Base-by-base conservation (phyloP, 1,140 invertebrate species). In the Panagrolaimus sp. region DNA sequence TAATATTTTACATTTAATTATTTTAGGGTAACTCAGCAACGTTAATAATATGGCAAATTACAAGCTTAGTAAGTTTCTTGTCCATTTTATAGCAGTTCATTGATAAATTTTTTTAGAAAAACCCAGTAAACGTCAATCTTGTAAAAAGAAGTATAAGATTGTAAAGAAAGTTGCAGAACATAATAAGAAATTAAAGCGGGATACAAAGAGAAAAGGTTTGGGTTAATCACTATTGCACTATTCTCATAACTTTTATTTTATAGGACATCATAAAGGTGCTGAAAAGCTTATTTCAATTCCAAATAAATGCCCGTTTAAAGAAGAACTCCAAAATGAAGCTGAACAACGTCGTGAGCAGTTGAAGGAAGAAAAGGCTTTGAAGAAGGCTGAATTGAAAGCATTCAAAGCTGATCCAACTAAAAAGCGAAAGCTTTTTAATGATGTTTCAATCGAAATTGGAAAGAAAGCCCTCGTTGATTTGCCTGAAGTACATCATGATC, bases 241-340 rank as follows among this genome's bases (percentile, higher is more conserved):
- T 64, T 32, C 2, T 26, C 24, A 26, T 17, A 38, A 4, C 2
- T 7, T 4, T 38, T 38, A 7, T 38, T 38, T 38, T 38, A n/a
- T 38, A 38, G 32, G 32, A 58, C 38, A 44, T 28, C 43, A 68
- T 71, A 44, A 81, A 79, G 55, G 76, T 69, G 47, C 26, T 14
- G 32, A 72, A 55, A 84, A 84, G 72, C 80, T 83, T 66, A 82
- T 84, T 52, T 78, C 80, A 15, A 76, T 85, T 32, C 85, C 85
- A 26, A 84, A 84, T 70, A 84, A 77, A 72, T 76, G 84, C 43
- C 85, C 85, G 26, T 85, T 85, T 65, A 85, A 85, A 71, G 83
- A 85, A 63, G 64, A 75, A 21, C 71, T 85, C 62, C 69, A 85
- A 21, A 74, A 78, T 66, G 83, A 85, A 73, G 84, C 84, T 43